Conservation (phyloP, 2,113 vertebrate genomes). For the Cygnus atratus region DNA sequence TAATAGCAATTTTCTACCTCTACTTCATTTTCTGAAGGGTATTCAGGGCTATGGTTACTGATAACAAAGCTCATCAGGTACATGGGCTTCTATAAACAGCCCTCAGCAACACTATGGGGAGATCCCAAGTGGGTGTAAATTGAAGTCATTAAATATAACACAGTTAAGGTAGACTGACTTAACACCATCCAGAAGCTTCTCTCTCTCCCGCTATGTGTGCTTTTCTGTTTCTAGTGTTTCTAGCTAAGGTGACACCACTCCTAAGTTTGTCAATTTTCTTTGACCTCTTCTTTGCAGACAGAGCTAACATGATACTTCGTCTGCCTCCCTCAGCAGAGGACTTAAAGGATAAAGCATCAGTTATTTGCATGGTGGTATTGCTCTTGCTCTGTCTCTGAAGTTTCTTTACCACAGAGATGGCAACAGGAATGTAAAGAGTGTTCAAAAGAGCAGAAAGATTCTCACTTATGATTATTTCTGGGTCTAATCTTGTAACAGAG, state of each 20-base stretch:
- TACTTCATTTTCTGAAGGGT: neutral
- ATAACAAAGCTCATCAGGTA: neutral
- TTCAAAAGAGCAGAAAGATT: conserved; percentile 15
- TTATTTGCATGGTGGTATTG: neutral
- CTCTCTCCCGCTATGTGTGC: neutral
- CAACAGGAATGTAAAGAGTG: neutral
- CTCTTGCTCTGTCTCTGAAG: neutral
- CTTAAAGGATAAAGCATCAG: neutral
- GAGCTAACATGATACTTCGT: neutral
- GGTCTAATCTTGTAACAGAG: conserved; percentile 52
- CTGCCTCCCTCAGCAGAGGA: neutral
- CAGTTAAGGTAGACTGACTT: neutral
- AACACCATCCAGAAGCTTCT: neutral
- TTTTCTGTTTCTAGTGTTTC: neutral
- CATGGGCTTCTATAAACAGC: neutral
- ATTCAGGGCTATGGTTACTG: neutral
- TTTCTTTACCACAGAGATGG: neutral
- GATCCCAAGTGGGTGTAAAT: neutral
- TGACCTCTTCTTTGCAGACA: conserved; percentile 1
- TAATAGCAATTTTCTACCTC: neutral
- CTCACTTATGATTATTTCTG: conserved; percentile 45
- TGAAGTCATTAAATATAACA: neutral
- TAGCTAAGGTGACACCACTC: neutral
- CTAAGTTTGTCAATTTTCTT: conserved; percentile 6
- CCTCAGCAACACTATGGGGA: neutral